A percentile compares a stretch with the other conserved stretches of the same genome.
Evolutionary conservation across 2,888 invertebrate species (phyloP).

Genomic region (Branchipolynoe longqiensis): DNA sequence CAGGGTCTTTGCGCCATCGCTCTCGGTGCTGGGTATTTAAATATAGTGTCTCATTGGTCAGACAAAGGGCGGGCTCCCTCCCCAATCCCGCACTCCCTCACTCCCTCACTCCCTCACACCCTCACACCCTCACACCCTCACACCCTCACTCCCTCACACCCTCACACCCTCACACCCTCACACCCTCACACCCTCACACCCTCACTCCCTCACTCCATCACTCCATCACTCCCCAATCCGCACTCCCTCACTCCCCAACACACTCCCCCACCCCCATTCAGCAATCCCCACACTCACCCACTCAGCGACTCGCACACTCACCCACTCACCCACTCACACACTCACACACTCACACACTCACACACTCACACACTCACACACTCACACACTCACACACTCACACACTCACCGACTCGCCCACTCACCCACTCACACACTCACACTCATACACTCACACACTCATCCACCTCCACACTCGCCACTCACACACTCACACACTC

Average conservation of each 20-base stretch:
- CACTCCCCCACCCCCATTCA: neutral
- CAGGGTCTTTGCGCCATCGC: no score
- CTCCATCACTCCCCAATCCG: neutral
- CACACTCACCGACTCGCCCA: neutral
- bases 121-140: neutral
- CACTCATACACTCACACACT: neutral
- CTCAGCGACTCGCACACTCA: neutral
- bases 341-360: neutral
- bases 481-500: no score
- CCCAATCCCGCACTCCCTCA: neutral
- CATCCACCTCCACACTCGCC: no score
- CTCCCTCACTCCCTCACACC: neutral
- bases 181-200: neutral
- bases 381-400: neutral
- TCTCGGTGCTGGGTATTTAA: no score
- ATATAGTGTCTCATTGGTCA: no score
- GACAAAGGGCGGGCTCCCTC: no score
- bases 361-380: neutral
- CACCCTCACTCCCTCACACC: neutral
- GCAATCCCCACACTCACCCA: neutral
- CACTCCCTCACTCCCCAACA: neutral
- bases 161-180: neutral
- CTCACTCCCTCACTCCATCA: neutral
- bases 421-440: neutral
- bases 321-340: neutral